phyloP scores from a whole-genome alignment of 2,888 invertebrate genomes.

The Oligia fasciuncula region DNA sequence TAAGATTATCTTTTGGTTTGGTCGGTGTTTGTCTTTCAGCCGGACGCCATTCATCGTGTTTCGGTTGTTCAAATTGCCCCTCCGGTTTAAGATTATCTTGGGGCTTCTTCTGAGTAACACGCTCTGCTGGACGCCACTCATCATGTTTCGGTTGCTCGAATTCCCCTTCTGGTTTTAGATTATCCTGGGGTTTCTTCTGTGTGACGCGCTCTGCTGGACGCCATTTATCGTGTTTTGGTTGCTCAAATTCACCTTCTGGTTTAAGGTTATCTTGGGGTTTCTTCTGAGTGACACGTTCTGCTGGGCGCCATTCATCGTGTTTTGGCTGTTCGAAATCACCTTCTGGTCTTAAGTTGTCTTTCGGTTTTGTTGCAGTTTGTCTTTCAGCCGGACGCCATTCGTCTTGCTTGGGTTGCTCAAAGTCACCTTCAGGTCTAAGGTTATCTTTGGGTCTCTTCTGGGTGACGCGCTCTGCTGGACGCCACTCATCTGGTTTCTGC shows the following conservation, averaged over 20 bases:
- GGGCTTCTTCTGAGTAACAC: slow-evolving; percentile 83
- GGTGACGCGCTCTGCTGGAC: slow-evolving; percentile 87
- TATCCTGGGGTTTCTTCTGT: slow-evolving; percentile 79
- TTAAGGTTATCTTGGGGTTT: slow-evolving; percentile 85
- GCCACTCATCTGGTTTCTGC: slow-evolving; percentile 73
- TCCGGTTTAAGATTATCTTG: slow-evolving; percentile 82
- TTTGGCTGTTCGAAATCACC: slow-evolving; percentile 48
- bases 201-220: slow-evolving; percentile 69
- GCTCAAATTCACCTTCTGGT: slow-evolving; percentile 76
- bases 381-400: slow-evolving; percentile 61
- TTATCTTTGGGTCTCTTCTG: slow-evolving; percentile 80
- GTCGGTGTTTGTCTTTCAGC: slow-evolving; percentile 62
- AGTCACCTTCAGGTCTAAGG: slow-evolving; percentile 90
- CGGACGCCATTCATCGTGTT: slow-evolving; percentile 31
- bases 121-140: slow-evolving; percentile 83
- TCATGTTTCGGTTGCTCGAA: slow-evolving; percentile 81
- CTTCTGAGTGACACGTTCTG: slow-evolving; percentile 37
- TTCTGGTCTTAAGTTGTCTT: slow-evolving; percentile 47
- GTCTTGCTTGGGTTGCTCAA: slow-evolving; percentile 75
- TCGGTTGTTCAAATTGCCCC: slow-evolving; percentile 71
- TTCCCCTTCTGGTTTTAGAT: slow-evolving; percentile 89
- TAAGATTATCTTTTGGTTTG: slow-evolving; percentile 89
- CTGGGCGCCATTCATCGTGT: slow-evolving; percentile 49
- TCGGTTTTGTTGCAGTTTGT: slow-evolving; percentile 33
- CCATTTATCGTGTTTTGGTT: slow-evolving; percentile 77